Conservation (phyloP, 2,113 vertebrate species). For the Monarcha castaneiventris region DNA sequence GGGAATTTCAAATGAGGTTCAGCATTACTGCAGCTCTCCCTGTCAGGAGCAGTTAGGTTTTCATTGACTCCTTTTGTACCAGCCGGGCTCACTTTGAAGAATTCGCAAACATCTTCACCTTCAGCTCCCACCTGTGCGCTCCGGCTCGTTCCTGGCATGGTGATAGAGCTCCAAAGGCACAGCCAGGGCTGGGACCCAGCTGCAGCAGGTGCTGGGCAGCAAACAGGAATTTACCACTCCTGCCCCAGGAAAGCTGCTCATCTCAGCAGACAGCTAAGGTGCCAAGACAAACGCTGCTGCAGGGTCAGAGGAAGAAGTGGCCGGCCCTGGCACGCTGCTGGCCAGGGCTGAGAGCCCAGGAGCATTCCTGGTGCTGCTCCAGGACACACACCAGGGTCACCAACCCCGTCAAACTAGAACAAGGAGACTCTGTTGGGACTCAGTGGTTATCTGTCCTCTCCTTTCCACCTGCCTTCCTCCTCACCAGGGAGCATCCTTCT, state of each 20-base stretch:
- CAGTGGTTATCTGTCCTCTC: neutral
- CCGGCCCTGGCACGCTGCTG: rapidly evolving
- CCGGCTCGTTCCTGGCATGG: rapidly evolving
- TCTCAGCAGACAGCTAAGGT: neutral
- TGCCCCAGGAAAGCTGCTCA: neutral
- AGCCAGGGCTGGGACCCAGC: neutral
- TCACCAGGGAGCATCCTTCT: rapidly evolving
- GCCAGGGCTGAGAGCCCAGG: neutral
- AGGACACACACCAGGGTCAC: neutral
- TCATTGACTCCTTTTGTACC: constrained; percentile 30
- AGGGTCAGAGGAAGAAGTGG: no score
- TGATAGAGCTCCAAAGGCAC: neutral
- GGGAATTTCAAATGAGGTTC: constrained; percentile 65
- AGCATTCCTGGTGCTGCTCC: neutral
- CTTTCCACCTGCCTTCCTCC: neutral
- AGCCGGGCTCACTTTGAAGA: constrained; percentile 13
- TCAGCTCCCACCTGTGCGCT: neutral
- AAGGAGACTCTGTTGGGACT: rapidly evolving
- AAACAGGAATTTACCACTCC: neutral
- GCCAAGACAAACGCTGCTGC: rapidly evolving
- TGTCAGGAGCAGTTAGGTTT: constrained; percentile 36
- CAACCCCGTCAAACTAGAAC: neutral
- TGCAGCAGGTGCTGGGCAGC: neutral
- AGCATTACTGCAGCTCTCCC: neutral
- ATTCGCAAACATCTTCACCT: constrained; percentile 35